Conservation (phyloP, 1,140 invertebrate genomes). For the fruit fly (Drosophila melanogaster) region DNA sequence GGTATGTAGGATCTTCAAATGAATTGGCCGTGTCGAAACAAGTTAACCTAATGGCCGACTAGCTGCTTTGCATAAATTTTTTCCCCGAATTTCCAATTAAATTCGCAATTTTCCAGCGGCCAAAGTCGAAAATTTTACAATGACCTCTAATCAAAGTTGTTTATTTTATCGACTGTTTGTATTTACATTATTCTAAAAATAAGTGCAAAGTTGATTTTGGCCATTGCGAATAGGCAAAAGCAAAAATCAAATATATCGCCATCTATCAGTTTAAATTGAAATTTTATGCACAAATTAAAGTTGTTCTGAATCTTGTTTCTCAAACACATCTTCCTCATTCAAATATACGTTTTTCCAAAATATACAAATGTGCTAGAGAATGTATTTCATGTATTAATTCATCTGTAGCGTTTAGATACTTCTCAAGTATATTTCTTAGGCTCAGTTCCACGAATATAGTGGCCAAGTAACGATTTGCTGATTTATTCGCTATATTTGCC, state of each 20-base stretch:
- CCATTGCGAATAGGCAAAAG: not conserved
- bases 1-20: conserved; percentile 13
- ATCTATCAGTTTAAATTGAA: too few species aligned
- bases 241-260: too few species aligned
- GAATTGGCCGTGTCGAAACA: conserved; percentile 40
- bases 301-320: not conserved
- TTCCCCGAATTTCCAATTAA: conserved; percentile 40
- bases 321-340: not conserved
- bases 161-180: conserved; percentile 3
- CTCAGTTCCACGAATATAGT: conserved; percentile 1
- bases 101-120: conserved; percentile 29
- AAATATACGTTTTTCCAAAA: not conserved
- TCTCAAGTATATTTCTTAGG: conserved; percentile 18
- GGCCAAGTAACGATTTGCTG: conserved; percentile 24
- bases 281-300: too few species aligned
- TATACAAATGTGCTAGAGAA: not conserved
- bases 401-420: conserved; percentile 4
- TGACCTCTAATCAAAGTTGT: conserved; percentile 8
- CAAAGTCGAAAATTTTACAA: conserved; percentile 9
- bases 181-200: conserved; percentile 1
- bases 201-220: not conserved
- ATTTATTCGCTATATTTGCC: conserved; percentile 30
- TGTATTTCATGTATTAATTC: conserved; percentile 11
- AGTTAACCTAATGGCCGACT: conserved; percentile 45
- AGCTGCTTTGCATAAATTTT: conserved; percentile 45